Evolutionary conservation across 1,140 invertebrate genomes (phyloP), one percentile per base, ranked within the genome.

Genomic region (Procambarus clarkii): DNA sequence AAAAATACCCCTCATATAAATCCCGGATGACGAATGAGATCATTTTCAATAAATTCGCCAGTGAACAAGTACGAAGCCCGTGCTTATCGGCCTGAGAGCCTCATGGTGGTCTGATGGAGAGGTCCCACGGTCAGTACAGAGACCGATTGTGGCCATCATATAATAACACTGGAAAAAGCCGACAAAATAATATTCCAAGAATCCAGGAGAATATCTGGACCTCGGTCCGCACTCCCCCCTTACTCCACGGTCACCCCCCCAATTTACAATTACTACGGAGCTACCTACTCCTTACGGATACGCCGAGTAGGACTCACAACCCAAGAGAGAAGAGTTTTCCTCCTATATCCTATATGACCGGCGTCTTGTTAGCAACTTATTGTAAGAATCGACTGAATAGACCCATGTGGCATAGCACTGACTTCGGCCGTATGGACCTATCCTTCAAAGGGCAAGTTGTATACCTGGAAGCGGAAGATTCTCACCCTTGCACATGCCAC

Each of bases 401-500:
- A 34, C n/a, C 1, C 3, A 5, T 8, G 69, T 74, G 69, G 69
- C 24, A 34, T 74, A 11, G 69, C 24, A 24, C 21, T 8, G n/a
- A 4, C 69, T 74, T 34, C 0, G 5, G n/a, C 24, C 8, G 24
- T 7, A 34, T 0, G 3, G 69, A 9, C 3, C n/a, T n/a, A 34
- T 8, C 3, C 69, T 21, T 74, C 11, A 5, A 34, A 74, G n/a
- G 21, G 34, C 69, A 7, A 74, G 69, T 24, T 8, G 69, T 34
- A 74, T 74, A 74, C 69, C 69, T 74, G 69, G 24, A 74, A 74
- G 69, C 69, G 69, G 69, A 74, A 74, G 69, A 74, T 74, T 34
- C 69, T 74, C 69, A 34, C 69, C 69, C 69, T 74, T 74, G 24
- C 69, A 74, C n/a, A 74, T 74, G 69, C 69, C 69, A 74, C 69